Evolutionary conservation across 2,113 vertebrate species (phyloP), one percentile per base, ranked within the genome.

Genomic region (Trinectes maculatus): DNA sequence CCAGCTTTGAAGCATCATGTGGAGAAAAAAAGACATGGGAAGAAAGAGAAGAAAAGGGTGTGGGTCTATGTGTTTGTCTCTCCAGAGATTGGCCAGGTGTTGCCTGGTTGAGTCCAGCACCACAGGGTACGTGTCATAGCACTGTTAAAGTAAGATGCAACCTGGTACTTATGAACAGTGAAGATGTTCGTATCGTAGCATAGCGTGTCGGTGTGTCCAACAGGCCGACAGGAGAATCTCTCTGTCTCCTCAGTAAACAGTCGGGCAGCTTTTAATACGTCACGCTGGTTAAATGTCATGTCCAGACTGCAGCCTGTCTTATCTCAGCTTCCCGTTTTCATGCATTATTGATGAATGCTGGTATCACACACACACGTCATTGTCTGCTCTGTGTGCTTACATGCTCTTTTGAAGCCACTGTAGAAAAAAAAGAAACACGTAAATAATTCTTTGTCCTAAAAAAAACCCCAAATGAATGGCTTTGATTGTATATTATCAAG

Each of bases 321-420:
- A 90, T 91, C 91, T 91, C 84, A 67, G 84, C 82, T 89, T 90
- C 83, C 86, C 43, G 19, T 79, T 73, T 78, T 65, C 72, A 82
- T 92, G 78, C 85, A 92, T 89, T 91, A 92, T 92, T 91, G 68
- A 92, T 90, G 85, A 77, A 69, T 51, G 57, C 59, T 59, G 57
- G 77, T 71, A 85, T 85, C 82, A 56, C 74, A 76, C 74, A 75
- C 37, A 21, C 18, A 19, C 65, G 64, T 62, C 81, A 6, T 37
- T 24, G 71, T 77, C 56, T 65, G 71, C 59, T 76, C 60, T 21
- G 26, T 22, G 56, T 48, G 59, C 60, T 71, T 62, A 78, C 68
- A 77, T 36, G 73, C n/a, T 70, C 37, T 44, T 77, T 19, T 74
- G 46, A 77, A 76, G 46, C 46, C 49, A n/a, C 47, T 42, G 21